phyloP scores from a whole-genome alignment of 2,888 invertebrate genomes.

The Erpobdella octoculata region DNA sequence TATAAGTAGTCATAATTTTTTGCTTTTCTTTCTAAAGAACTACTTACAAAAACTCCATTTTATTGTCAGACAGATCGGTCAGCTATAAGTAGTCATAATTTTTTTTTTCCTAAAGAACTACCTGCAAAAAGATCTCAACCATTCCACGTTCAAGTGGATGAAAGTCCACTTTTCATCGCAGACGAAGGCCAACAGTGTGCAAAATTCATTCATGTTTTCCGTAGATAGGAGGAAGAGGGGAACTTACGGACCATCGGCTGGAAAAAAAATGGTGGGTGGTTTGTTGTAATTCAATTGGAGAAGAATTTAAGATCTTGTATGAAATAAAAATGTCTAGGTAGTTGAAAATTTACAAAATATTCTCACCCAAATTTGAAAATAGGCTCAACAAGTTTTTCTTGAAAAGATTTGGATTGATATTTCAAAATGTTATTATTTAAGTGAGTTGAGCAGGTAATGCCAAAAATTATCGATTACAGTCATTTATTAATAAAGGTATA shows the following conservation, averaged over 20 bases:
- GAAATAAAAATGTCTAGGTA: too few relatives aligned
- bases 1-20: too few relatives aligned
- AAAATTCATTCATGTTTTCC: conserved; percentile 87
- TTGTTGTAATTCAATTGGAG: too few relatives aligned
- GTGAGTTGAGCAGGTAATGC: neutral
- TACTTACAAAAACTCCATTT: too few relatives aligned
- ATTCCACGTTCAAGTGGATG: conserved; percentile 70
- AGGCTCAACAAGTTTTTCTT: neutral
- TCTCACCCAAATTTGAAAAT: too few relatives aligned
- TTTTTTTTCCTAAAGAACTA: conserved; percentile 50
- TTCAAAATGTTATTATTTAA: neutral
- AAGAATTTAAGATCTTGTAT: too few relatives aligned
- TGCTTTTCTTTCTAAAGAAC: too few relatives aligned
- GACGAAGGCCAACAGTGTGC: conserved; percentile 84
- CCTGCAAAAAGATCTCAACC: conserved; percentile 71
- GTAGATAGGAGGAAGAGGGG: conserved; percentile 85
- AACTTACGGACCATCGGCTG: conserved; percentile 82
- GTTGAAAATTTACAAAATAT: too few relatives aligned
- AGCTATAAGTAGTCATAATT: neutral
- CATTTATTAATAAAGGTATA: neutral
- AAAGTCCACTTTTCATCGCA: conserved; percentile 88
- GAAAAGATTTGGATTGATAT: neutral
- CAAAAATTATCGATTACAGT: neutral
- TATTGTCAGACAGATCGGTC: neutral
- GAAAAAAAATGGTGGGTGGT: conserved; percentile 60